These are phyloP conservation scores for Leptosomus discolor DNA, from an alignment of 2,113 vertebrate species.

Conservation along the genomic window DNA sequence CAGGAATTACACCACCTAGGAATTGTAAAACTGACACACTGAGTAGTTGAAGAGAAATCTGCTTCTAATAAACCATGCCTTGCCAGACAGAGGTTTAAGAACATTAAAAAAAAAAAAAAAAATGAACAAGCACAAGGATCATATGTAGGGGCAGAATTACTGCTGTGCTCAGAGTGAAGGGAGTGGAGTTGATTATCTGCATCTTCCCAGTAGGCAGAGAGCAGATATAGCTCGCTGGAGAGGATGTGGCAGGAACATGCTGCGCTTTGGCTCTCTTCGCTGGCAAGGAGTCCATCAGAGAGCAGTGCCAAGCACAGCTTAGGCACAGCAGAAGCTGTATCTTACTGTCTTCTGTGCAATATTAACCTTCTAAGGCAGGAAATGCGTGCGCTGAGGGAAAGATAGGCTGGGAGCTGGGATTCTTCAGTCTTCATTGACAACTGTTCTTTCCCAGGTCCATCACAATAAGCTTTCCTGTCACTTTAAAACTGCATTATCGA, in stretches of 20 bases:
- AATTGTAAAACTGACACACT: not conserved
- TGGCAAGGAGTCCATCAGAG: not conserved
- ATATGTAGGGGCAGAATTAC: not conserved
- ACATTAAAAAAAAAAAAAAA: not conserved
- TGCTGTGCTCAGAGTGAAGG: not conserved
- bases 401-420: not conserved
- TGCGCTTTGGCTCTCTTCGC: not conserved
- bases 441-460: not conserved
- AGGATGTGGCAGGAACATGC: slow-evolving; percentile 1
- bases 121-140: not conserved
- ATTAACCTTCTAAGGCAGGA: not conserved
- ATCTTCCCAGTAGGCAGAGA: not conserved
- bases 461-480: not conserved
- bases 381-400: not conserved
- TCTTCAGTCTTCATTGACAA: not conserved
- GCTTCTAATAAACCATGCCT: not conserved
- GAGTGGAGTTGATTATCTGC: not conserved
- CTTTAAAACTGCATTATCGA: not conserved
- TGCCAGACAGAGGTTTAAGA: not conserved
- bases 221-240: not conserved
- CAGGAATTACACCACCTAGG: not conserved
- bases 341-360: not conserved
- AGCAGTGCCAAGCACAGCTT: not conserved
- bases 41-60: not conserved
- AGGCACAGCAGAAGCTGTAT: slow-evolving; percentile 10